Conservation (phyloP, 1,140 invertebrate genomes). For the Caerostris extrusa region DNA sequence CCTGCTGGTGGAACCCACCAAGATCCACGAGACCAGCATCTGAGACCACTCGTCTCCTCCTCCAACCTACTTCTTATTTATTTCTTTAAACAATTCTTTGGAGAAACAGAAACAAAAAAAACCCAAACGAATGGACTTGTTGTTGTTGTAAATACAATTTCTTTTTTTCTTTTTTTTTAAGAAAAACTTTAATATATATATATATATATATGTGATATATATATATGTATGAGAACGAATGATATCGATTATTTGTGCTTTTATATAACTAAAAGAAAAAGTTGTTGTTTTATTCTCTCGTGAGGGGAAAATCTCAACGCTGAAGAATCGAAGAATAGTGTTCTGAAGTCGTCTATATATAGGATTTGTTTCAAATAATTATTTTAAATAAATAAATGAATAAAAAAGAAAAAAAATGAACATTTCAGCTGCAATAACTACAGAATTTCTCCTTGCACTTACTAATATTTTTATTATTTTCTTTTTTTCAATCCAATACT, state of each 20-base stretch:
- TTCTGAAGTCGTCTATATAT: background rate
- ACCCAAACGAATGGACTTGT: background rate
- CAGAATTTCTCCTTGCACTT: background rate
- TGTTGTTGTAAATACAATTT: conserved; percentile 2
- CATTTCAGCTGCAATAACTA: background rate
- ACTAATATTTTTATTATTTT: background rate
- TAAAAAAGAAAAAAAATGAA: background rate
- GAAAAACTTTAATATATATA: too few relatives aligned
- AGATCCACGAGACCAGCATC: conserved; percentile 79
- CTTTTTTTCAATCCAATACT: background rate
- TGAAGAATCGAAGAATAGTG: conserved; percentile 7
- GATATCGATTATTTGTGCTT: background rate
- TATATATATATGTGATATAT: too few relatives aligned
- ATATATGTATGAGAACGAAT: background rate
- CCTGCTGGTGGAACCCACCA: conserved; percentile 78
- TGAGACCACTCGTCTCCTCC: conserved; percentile 52
- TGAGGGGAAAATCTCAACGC: background rate
- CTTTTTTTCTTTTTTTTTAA: background rate
- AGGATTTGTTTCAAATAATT: background rate
- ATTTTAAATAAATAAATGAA: background rate
- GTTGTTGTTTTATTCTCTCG: background rate
- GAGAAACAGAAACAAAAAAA: too few relatives aligned
- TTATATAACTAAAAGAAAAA: conserved; percentile 3
- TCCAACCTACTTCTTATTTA: conserved; percentile 4
- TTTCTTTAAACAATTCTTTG: background rate